Conservation (phyloP, 37 sponge, comb jelly and placozoan species). For the Bolinopsis microptera region DNA sequence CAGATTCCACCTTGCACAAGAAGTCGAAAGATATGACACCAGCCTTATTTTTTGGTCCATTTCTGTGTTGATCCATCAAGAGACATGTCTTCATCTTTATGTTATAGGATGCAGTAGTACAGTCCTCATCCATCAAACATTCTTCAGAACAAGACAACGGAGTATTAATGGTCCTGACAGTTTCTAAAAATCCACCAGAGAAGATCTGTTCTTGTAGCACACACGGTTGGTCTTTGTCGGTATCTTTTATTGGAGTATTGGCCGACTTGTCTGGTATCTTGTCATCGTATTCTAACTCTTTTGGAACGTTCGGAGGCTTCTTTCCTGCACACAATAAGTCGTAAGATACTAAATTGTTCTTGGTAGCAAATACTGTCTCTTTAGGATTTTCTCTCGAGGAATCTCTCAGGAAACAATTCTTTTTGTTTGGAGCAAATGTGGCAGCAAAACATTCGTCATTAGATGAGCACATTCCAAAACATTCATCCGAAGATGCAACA, state of each 20-base stretch:
- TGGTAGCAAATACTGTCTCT: neutral
- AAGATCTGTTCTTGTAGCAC: neutral
- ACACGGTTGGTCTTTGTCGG: neutral
- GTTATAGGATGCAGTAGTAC: neutral
- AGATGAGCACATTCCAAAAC: no score
- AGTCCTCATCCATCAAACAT: neutral
- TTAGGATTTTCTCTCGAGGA: neutral
- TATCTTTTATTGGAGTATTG: no score
- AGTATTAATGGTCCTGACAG: neutral
- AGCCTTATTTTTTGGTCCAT: neutral
- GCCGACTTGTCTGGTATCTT: no score
- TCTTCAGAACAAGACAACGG: neutral
- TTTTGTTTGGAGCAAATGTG: neutral
- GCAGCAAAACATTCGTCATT: neutral
- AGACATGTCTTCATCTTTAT: neutral
- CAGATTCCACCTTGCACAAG: neutral
- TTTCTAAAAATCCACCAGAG: neutral
- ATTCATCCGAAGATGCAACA: neutral
- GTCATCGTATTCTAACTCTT: no score
- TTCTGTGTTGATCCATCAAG: neutral
- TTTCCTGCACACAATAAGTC: no score
- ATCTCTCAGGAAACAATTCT: neutral
- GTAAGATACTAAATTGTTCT: neutral
- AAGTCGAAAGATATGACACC: neutral
- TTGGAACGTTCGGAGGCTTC: no score